phyloP scores from a whole-genome alignment of 2,113 vertebrate genomes.

The Actinemys pallida region DNA sequence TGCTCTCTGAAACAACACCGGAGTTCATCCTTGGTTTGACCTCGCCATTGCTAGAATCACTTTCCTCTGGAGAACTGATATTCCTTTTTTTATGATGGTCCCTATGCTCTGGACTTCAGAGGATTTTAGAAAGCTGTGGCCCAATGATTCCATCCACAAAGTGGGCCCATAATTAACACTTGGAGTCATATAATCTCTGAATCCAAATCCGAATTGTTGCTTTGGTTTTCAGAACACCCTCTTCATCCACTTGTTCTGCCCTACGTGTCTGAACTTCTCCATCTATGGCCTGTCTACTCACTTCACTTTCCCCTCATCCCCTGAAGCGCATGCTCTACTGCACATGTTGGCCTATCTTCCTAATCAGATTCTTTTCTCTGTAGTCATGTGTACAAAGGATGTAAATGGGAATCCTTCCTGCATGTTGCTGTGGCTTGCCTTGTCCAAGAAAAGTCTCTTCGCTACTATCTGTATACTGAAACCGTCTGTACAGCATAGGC shows the following conservation, averaged over 20 bases:
- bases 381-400: background rate
- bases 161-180: background rate
- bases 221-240: background rate
- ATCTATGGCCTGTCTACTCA: background rate
- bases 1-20: background rate
- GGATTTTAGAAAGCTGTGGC: background rate
- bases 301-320: background rate
- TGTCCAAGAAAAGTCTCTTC: background rate
- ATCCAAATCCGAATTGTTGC: background rate
- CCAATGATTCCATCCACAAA: background rate
- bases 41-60: background rate
- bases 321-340: background rate
- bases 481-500: background rate
- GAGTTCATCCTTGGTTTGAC: background rate
- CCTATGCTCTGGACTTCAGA: background rate
- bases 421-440: background rate
- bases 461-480: background rate
- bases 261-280: background rate
- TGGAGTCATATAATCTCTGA: background rate
- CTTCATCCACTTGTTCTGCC: conserved; percentile 9
- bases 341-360: background rate
- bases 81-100: background rate
- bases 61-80: background rate
- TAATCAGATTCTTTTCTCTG: background rate
- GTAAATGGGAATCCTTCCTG: fast-evolving